A percentile compares a stretch with the other conserved stretches of the same genome.
phyloP scores from a whole-genome alignment of 2,888 invertebrate species.

The Mamestra brassicae region DNA sequence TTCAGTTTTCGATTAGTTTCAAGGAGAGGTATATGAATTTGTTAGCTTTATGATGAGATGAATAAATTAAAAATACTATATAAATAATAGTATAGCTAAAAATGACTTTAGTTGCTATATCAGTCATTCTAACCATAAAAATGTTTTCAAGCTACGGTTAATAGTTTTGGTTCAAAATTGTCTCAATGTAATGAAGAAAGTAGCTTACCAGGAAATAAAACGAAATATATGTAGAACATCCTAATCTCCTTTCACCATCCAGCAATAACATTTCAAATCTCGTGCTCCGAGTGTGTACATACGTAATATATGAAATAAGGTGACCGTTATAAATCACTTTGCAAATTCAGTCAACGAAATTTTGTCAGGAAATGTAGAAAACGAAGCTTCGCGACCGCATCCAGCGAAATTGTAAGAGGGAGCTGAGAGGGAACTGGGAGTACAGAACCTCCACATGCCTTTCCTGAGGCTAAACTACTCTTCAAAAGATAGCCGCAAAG shows the following conservation, averaged over 20 bases:
- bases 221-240: slow-evolving; percentile 27
- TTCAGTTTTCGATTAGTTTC: slow-evolving; percentile 50
- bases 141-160: neutral
- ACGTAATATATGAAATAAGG: slow-evolving; percentile 48
- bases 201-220: slow-evolving; percentile 28
- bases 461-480: slow-evolving; percentile 62
- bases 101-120: neutral
- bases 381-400: slow-evolving; percentile 52
- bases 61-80: neutral
- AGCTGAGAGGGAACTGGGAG: slow-evolving; percentile 39
- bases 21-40: slow-evolving; percentile 22
- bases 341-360: slow-evolving; percentile 61
- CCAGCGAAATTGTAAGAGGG: slow-evolving; percentile 53
- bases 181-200: neutral
- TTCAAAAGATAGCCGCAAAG: slow-evolving; percentile 65
- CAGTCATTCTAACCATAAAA: neutral
- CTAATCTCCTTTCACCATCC: slow-evolving; percentile 46
- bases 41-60: slow-evolving; percentile 3
- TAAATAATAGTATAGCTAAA: neutral
- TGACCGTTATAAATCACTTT: slow-evolving; percentile 63
- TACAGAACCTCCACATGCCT: slow-evolving; percentile 46
- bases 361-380: slow-evolving; percentile 60
- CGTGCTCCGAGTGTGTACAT: slow-evolving; percentile 31
- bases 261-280: slow-evolving; percentile 58
- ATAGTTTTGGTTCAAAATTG: neutral